Percentiles rank a stretch among this genome's conserved stretches.
Conservation (phyloP, 2,888 invertebrate species). For the Nomada fucata region DNA sequence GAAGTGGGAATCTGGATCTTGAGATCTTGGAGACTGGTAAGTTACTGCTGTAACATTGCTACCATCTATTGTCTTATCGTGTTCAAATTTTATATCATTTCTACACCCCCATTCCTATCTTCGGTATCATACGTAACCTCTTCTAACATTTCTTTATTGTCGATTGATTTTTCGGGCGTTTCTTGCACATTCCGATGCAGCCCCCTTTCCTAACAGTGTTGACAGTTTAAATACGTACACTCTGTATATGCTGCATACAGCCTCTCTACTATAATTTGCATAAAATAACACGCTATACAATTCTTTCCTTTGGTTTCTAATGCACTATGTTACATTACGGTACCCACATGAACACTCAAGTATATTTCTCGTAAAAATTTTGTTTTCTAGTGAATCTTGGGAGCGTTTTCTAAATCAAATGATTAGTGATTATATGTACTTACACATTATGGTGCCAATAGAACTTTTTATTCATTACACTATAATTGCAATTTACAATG, state of each 20-base stretch:
- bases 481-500: background rate
- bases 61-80: background rate
- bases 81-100: slow-evolving; percentile 21
- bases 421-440: background rate
- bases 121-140: background rate
- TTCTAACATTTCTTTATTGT: slow-evolving; percentile 9
- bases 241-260: background rate
- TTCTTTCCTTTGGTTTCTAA: background rate
- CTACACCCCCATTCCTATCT: background rate
- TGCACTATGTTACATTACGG: background rate
- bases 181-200: slow-evolving; percentile 26
- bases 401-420: background rate
- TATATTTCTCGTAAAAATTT: background rate
- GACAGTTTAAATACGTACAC: slow-evolving; percentile 4
- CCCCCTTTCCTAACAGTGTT: background rate
- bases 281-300: background rate
- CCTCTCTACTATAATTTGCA: background rate
- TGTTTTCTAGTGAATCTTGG: background rate
- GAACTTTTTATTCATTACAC: background rate
- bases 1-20: slow-evolving; percentile 81
- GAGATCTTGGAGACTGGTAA: slow-evolving; percentile 82
- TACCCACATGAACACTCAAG: background rate
- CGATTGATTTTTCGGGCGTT: slow-evolving; percentile 61
- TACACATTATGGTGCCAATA: background rate
- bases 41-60: slow-evolving; percentile 46